Evolutionary conservation across 2,113 vertebrate species (phyloP), one percentile per base, ranked within the genome.

Genomic region (Barnardius zonarius): DNA sequence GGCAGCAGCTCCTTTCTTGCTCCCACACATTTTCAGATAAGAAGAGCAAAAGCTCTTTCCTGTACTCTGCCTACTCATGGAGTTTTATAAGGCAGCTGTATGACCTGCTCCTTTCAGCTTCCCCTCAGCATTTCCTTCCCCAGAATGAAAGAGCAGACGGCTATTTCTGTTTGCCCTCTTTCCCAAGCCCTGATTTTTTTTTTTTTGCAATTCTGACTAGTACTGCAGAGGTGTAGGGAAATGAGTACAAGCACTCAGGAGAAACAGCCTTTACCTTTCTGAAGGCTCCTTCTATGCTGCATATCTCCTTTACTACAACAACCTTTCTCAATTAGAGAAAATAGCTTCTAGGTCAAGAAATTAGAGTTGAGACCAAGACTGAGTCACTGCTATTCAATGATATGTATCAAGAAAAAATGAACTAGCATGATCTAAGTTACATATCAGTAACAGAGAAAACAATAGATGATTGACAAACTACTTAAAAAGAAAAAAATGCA

Each of bases 301-400:
- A 0, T 55, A 55, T 88, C 79, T 88, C 54, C 79, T 80, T 74
- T 72, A 69, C n/a, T 76, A 61, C 39, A 67, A 24, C 55, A 82
- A 52, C 30, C 46, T 33, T 70, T 83, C 82, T 66, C 88, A 83
- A 23, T 54, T 86, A 84, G 49, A 88, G 51, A 46, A 51, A 86
- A 43, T 0, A 95, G 51, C 67, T 89, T 84, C 62, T 88, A 83
- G 77, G 78, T 83, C 69, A 90, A 88, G 72, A 70, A 82, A 90
- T 22, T 1, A 2, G 31, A 81, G 33, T 0, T 41, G 64, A 94
- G 49, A 66, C 16, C 0, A 0, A 59, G 78, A 85, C 2, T n/a
- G 59, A 90, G 70, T 9, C 52, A 59, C 82, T 80, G 64, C 49
- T 86, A 51, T 74, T 69, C 88, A 90, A 70, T 59, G 37, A 39